These are phyloP conservation scores for Amphipoea lucens DNA, from an alignment of 2,888 invertebrate genomes.

Conservation along the genomic window DNA sequence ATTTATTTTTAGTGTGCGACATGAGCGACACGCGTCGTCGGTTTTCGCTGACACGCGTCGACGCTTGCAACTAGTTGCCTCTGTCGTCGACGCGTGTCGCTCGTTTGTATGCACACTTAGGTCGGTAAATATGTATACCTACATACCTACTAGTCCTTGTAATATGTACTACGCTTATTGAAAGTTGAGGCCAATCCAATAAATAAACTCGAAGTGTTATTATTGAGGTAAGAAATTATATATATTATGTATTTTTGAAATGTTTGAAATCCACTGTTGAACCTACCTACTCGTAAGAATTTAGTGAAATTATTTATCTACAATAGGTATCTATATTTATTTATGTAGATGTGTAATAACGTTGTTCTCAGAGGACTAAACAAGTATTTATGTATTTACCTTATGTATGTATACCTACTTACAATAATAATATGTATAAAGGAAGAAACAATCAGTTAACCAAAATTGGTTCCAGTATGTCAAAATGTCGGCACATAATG, in stretches of 20 bases:
- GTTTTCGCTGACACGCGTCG: no score
- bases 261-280: slow-evolving; percentile 50
- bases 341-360: neutral
- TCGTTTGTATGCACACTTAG: neutral
- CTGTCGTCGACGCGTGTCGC: neutral
- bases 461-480: neutral
- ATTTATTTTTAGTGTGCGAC: neutral
- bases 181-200: slow-evolving; percentile 63
- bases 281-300: slow-evolving; percentile 34
- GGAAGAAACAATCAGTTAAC: neutral
- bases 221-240: slow-evolving; percentile 53
- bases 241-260: slow-evolving; percentile 58
- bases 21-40: neutral
- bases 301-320: slow-evolving; percentile 36
- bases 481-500: neutral
- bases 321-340: slow-evolving; percentile 10
- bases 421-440: slow-evolving; percentile 1
- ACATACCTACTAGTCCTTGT: slow-evolving; percentile 21
- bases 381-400: slow-evolving; percentile 22
- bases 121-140: neutral
- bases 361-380: slow-evolving; percentile 33
- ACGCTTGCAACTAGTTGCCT: no score
- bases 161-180: slow-evolving; percentile 53
- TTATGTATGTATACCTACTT: neutral
- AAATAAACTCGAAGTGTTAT: slow-evolving; percentile 49